These are phyloP conservation scores for Cranoglanis bouderius DNA, from an alignment of 2,113 vertebrate species.

Conservation along the genomic window DNA sequence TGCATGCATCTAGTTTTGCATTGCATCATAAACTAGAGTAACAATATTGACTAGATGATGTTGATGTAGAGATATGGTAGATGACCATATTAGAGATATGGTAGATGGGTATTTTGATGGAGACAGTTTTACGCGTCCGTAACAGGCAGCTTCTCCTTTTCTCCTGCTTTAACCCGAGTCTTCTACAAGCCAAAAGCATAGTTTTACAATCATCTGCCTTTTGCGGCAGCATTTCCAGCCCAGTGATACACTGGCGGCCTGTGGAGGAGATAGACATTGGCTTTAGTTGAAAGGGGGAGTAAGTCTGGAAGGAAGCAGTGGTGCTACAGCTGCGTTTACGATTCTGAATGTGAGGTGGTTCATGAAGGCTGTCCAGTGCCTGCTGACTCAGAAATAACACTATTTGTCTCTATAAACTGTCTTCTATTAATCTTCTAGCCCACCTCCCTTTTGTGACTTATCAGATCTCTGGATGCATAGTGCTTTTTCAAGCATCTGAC, in stretches of 20 bases:
- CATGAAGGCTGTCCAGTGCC: constrained; percentile 45
- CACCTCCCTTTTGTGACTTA: background rate
- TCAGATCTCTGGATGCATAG: background rate
- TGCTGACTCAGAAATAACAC: constrained; percentile 51
- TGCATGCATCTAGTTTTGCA: background rate
- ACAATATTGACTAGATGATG: background rate
- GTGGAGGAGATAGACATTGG: constrained; percentile 29
- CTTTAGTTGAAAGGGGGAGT: constrained; percentile 36
- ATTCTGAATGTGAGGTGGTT: constrained; percentile 35
- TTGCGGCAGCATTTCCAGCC: constrained; percentile 18
- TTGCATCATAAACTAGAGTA: background rate
- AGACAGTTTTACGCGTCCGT: constrained; percentile 36
- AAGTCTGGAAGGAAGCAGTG: constrained; percentile 35
- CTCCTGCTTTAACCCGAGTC: background rate
- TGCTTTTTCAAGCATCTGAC: background rate
- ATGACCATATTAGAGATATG: constrained; percentile 18
- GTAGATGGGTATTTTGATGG: constrained; percentile 26
- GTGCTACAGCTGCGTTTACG: constrained; percentile 8
- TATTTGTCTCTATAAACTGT: constrained; percentile 37
- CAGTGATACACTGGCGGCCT: constrained; percentile 1
- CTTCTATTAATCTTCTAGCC: constrained; percentile 39
- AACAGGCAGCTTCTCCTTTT: constrained; percentile 9
- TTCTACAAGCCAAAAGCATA: constrained; percentile 13
- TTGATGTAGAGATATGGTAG: constrained; percentile 24
- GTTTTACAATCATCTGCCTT: constrained; percentile 38